Evolutionary conservation across 2,797 vertebrate species (phyloP).

Genomic region (Cyprinodon diabolis): DNA sequence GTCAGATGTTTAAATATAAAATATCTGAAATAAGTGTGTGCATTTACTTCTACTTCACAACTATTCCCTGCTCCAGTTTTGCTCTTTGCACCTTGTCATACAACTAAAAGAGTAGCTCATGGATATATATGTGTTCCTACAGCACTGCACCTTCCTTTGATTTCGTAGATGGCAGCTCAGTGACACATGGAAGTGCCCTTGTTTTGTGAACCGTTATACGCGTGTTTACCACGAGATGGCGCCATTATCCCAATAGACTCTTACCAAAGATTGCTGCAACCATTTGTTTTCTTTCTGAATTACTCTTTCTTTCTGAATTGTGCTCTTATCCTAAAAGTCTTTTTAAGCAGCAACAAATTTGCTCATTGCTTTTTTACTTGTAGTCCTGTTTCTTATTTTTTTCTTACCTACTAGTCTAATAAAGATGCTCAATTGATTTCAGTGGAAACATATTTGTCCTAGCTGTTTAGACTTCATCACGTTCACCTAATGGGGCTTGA

Average conservation of each 20-base stretch:
- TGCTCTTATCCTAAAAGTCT: not conserved
- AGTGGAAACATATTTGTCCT: no score
- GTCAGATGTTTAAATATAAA: not conserved
- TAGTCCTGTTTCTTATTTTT: not conserved
- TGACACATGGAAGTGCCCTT: not conserved
- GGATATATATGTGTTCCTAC: not conserved
- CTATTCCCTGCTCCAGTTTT: not conserved
- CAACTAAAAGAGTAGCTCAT: not conserved
- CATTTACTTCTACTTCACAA: not conserved
- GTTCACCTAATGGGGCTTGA: conserved; percentile 3
- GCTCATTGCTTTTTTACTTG: not conserved
- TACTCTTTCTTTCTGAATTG: no score
- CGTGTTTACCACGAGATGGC: conserved; percentile 60
- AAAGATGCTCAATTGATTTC: not conserved
- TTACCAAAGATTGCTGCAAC: not conserved
- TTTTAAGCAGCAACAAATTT: not conserved
- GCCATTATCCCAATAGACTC: conserved; percentile 42
- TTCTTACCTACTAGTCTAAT: not conserved
- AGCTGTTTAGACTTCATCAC: not conserved
- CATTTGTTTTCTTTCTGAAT: not conserved
- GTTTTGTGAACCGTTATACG: conserved; percentile 17
- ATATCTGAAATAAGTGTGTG: not conserved
- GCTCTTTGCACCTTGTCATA: not conserved
- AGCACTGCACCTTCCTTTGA: not conserved
- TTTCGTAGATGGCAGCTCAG: not conserved